Evolutionary conservation across 2,888 invertebrate genomes (phyloP), one percentile per base, ranked within the genome.

Genomic region (Orthosia gothica): DNA sequence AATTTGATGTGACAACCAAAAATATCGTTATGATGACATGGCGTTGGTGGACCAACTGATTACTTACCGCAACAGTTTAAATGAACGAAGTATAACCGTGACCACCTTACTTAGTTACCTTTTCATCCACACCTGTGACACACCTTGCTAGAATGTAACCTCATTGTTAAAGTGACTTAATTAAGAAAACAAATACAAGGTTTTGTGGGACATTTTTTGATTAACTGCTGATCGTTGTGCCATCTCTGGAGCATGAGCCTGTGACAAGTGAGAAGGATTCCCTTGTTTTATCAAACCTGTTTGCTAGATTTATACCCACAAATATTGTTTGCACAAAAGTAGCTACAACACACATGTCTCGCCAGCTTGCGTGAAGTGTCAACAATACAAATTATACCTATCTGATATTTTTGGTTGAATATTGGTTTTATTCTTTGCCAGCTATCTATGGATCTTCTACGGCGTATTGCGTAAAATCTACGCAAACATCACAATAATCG

Each of bases 1-100:
- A 61, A 80, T 80, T 57, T 59, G 40, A 59, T 72, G 76, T 80
- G 80, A 76, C 80, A 65, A 71, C 55, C 76, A 65, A 65, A 76
- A 76, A 76, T 61, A 61, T 50, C 26, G 45, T 62, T 57, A 49
- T 67, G 58, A 66, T 58, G 72, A 15, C 57, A 50, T 63, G 32
- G 55, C 54, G n/a, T 47, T 63, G 32, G 55, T 50, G n/a, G 49
- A 50, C 26, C 45, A 50, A 66, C 55, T 72, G 72, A 81, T 81
- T 73, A 72, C 70, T 69, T 70, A 69, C 57, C 61, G 59, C 47
- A 20, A 54, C 23, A 52, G 18, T 70, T 67, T 59, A 67, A 67
- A 59, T 70, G 32, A 67, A 70, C 61, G 40, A 54, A 74, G 32
- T 58, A 26, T 26, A 23, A 18, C 45, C 13, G 16, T 45, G 52